Evolutionary conservation across 2,797 vertebrate genomes (phyloP).

Genomic region (Pseudochaenichthys georgianus): DNA sequence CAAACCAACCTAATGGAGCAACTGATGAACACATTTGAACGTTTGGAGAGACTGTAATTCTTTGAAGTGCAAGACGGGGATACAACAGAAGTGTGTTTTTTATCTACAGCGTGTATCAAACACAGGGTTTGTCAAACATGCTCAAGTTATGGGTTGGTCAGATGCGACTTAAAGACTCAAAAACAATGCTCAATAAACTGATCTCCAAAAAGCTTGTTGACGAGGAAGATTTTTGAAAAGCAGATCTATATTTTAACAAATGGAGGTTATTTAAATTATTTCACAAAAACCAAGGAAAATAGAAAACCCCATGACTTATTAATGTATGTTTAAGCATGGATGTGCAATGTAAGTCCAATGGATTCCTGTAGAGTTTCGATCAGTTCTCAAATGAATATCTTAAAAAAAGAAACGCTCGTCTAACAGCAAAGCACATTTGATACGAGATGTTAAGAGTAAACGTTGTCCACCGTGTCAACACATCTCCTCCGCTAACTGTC

Average conservation of each 20-base stretch:
- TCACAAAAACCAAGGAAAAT: neutral
- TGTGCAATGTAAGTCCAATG: too few species aligned
- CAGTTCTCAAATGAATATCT: neutral
- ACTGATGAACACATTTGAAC: constrained; percentile 33
- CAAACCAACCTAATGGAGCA: constrained; percentile 23
- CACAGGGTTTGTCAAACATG: neutral
- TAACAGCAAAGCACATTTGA: neutral
- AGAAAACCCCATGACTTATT: neutral
- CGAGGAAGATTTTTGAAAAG: neutral
- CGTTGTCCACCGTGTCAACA: neutral
- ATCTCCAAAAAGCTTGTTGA: neutral
- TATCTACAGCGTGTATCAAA: too few species aligned
- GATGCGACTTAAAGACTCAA: too few species aligned
- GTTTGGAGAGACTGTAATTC: neutral
- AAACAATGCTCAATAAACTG: neutral
- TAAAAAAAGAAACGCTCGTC: too few species aligned
- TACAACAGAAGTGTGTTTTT: neutral
- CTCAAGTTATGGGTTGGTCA: neutral
- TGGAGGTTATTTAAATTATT: too few species aligned
- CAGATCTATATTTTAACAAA: neutral
- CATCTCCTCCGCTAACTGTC: neutral
- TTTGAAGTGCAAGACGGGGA: neutral
- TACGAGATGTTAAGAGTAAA: neutral
- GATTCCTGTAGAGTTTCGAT: neutral
- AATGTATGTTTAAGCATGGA: too few species aligned